A percentile compares a stretch with the other conserved stretches of the same genome.
These are phyloP conservation scores for Andrena bicolor DNA, from an alignment of 2,888 invertebrate genomes.

Conservation along the genomic window DNA sequence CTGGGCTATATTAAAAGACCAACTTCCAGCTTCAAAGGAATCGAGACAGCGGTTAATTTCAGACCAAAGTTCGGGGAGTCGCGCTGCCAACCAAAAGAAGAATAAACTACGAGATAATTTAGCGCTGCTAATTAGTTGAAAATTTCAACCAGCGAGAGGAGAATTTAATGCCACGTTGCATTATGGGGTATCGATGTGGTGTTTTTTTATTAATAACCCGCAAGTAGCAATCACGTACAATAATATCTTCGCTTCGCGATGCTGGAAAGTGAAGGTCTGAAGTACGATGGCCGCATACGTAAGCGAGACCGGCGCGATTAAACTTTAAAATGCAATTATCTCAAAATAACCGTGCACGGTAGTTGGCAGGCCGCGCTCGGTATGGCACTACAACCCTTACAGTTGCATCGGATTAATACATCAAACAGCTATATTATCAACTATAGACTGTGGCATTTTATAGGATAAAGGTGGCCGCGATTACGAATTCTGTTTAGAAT, in stretches of 20 bases:
- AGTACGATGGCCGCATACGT: slow-evolving; percentile 25
- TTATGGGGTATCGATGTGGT: no score
- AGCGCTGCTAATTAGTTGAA: no score
- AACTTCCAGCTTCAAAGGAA: slow-evolving; percentile 3
- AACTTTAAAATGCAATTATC: slow-evolving; percentile 63
- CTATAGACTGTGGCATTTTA: slow-evolving; percentile 4
- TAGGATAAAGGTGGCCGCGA: slow-evolving; percentile 6
- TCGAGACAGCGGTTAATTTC: neutral
- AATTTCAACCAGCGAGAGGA: no score
- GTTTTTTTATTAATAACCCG: neutral
- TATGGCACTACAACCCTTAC: slow-evolving; percentile 43
- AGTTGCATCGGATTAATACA: slow-evolving; percentile 53
- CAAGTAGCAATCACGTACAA: slow-evolving; percentile 20
- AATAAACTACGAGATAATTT: no score
- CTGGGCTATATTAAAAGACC: neutral
- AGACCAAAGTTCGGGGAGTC: neutral
- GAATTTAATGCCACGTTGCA: no score
- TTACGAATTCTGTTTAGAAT: slow-evolving; percentile 39
- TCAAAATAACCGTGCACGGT: slow-evolving; percentile 52
- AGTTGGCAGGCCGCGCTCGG: slow-evolving; percentile 39
- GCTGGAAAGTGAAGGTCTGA: slow-evolving; percentile 3
- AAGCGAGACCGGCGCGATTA: slow-evolving; percentile 41
- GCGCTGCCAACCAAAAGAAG: no score
- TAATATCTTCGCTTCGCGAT: slow-evolving; percentile 23
- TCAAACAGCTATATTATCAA: slow-evolving; percentile 53